Base-by-base conservation (phyloP, 2,113 vertebrate species). In the Tapirus terrestris region DNA sequence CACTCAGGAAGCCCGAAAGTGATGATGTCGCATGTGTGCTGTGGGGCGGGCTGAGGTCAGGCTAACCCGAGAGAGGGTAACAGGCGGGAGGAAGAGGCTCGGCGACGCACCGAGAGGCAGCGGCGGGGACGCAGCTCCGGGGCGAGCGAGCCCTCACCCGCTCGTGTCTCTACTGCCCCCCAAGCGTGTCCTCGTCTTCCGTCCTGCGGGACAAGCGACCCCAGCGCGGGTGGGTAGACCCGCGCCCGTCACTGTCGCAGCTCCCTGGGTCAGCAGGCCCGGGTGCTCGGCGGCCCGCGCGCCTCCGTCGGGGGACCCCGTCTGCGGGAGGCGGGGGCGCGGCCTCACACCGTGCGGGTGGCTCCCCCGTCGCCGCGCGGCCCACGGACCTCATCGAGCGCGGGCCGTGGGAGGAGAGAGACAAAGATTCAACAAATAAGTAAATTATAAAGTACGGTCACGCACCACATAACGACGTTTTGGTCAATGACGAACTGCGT, bases 91-190 rank as follows among this genome's bases (percentile, higher is more conserved):
- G 13, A 65, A 90, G 80, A 60, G 21, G 11, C 3, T 39, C 68
- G 51, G 8, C 33, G 68, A 92, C 68, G 27, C 48, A 43, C 45
- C 33, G 11, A 75, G 27, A 70, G 21, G 23, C 11, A 21, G 9
- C 11, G 60, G 14, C 0, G 60, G 21, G 45, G 25, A 36, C 25
- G 2, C 11, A 51, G 8, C 12, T 13, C 5, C 18, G 13, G 4
- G 11, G 3, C 3, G 60, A 31, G 29, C 3, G n/a, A 43, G 2
- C 87, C 12, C 82, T 56, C 51, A 14, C 17, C 60, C 23, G 43
- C 2, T 56, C 48, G 6, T 79, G 9, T n/a, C 13, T 70, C 61
- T 45, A 61, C 9, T 61, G 83, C 39, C 80, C 33, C 67, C 67
- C 8, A 70, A 45, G 16, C 27, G 3, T 13, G 8, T 85, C 4